A percentile compares a stretch with the other conserved stretches of the same genome.
Evolutionary conservation across 2,797 vertebrate genomes (phyloP).

Genomic region (Eulemur mongoz): DNA sequence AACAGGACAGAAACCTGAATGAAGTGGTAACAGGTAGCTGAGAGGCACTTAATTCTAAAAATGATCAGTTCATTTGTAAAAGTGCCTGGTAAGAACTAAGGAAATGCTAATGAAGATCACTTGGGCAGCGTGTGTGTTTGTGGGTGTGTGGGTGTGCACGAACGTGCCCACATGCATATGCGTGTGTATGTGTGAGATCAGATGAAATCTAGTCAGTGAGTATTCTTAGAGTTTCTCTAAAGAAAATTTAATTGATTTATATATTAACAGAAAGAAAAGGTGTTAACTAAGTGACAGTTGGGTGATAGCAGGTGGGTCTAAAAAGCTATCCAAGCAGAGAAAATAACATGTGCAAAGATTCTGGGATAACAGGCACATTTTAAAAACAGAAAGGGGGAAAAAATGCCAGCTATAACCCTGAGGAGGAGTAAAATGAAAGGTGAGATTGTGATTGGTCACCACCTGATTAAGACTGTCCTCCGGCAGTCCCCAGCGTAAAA

Average conservation of each 20-base stretch:
- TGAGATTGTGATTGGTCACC: background rate
- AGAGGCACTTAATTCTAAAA: background rate
- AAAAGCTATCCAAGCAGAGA: background rate
- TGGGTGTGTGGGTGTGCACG: too few species aligned
- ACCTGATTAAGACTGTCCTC: background rate
- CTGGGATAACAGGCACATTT: background rate
- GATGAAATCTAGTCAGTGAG: background rate
- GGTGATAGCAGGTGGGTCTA: background rate
- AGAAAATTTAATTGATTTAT: background rate
- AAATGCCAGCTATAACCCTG: background rate
- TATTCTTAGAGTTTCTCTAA: background rate
- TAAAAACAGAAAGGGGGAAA: background rate
- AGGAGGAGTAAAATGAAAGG: background rate
- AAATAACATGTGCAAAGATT: background rate
- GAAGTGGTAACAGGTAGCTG: background rate
- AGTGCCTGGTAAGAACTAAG: background rate
- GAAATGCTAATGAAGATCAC: background rate
- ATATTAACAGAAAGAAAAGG: background rate
- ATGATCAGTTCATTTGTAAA: background rate
- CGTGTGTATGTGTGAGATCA: too few species aligned
- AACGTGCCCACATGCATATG: background rate
- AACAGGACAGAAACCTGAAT: background rate
- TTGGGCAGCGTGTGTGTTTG: background rate
- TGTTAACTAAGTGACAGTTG: background rate
- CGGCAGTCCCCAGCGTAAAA: background rate